Evolutionary conservation across 2,888 invertebrate genomes (phyloP).

Genomic region (Boloria selene): DNA sequence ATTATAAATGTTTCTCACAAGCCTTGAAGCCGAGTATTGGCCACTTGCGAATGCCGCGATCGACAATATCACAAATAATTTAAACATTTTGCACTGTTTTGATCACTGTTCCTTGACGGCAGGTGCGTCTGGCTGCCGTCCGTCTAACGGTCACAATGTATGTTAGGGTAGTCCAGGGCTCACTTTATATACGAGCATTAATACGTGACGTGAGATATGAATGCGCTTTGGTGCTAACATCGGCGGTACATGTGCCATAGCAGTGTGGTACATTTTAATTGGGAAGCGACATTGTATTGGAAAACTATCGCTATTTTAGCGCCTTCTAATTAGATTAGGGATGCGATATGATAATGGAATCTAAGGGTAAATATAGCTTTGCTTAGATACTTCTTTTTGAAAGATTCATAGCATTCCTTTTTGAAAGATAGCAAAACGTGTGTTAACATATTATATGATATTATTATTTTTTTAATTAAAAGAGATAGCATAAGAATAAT

Average conservation of each 20-base stretch:
- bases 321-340: slow-evolving; percentile 37
- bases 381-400: background rate
- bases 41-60: slow-evolving; percentile 66
- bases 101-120: slow-evolving; percentile 56
- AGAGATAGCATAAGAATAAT: background rate
- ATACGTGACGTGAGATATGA: slow-evolving; percentile 76
- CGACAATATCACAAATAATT: slow-evolving; percentile 69
- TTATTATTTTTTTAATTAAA: background rate
- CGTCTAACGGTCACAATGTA: slow-evolving; percentile 73
- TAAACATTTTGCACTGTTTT: slow-evolving; percentile 70
- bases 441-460: too few relatives aligned
- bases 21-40: slow-evolving; percentile 82
- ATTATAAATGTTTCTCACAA: slow-evolving; percentile 85
- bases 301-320: slow-evolving; percentile 63
- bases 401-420: too few relatives aligned
- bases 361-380: background rate
- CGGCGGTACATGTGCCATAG: slow-evolving; percentile 53
- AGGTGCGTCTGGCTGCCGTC: slow-evolving; percentile 74
- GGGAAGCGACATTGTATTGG: slow-evolving; percentile 63
- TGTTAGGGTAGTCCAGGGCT: slow-evolving; percentile 74
- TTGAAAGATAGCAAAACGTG: background rate
- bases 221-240: slow-evolving; percentile 65
- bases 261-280: slow-evolving; percentile 67
- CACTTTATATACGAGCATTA: slow-evolving; percentile 82
- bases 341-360: slow-evolving; percentile 27